phyloP scores from a whole-genome alignment of 1,140 invertebrate genomes.

The Drosophila punjabiensis region DNA sequence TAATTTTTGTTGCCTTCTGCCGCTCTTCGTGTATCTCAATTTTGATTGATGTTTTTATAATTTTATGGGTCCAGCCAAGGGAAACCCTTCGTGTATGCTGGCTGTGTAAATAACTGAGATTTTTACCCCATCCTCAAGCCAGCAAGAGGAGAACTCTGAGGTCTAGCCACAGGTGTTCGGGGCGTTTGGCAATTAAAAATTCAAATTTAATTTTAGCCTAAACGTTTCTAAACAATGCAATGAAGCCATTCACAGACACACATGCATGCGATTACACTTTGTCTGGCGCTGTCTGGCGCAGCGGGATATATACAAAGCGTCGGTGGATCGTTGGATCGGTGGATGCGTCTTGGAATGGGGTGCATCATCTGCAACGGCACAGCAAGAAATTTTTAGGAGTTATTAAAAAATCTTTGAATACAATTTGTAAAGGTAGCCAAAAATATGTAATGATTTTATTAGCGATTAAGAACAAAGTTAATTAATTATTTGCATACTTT shows the following conservation, averaged over 20 bases:
- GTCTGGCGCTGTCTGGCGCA: conserved; percentile 57
- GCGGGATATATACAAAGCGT: conserved; percentile 41
- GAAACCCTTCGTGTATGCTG: conserved; percentile 18
- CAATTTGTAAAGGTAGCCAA: neutral
- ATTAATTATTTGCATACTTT: too few species aligned
- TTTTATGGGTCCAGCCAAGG: conserved; percentile 43
- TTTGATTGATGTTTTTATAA: conserved; percentile 83
- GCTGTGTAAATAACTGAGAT: conserved; percentile 21
- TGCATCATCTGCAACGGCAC: conserved; percentile 49
- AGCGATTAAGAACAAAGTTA: too few species aligned
- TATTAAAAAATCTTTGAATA: neutral
- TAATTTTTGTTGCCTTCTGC: conserved; percentile 43
- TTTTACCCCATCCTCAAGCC: neutral
- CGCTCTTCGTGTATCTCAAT: conserved; percentile 38
- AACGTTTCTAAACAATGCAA: conserved; percentile 80
- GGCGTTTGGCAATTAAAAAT: conserved; percentile 69
- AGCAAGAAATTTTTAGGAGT: neutral
- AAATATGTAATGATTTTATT: neutral
- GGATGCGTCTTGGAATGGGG: conserved; percentile 5
- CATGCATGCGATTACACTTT: conserved; percentile 47
- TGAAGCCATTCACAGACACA: conserved; percentile 58
- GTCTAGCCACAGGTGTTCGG: conserved; percentile 72
- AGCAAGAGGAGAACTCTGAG: conserved; percentile 15
- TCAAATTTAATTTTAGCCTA: conserved; percentile 77
- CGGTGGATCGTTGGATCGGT: conserved; percentile 20